Evolutionary conservation across 2,888 invertebrate genomes (phyloP).

Genomic region (Tetranychus piercei): DNA sequence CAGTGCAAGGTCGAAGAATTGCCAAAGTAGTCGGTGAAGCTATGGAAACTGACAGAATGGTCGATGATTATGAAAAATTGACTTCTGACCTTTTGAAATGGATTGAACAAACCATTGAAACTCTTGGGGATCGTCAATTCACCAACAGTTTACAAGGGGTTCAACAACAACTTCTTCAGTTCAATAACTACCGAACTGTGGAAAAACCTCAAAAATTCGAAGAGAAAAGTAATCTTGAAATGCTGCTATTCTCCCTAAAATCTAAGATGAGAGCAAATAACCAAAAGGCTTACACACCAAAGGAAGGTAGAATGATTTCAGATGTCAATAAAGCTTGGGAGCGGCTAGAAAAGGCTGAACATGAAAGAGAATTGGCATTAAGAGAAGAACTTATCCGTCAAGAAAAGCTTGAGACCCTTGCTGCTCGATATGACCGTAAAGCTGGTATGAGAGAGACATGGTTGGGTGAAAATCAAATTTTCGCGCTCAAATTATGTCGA

Average conservation of each 20-base stretch:
- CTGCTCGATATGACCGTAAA: conserved; percentile 88
- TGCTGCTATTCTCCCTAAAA: conserved; percentile 86
- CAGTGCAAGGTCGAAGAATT: conserved; percentile 93
- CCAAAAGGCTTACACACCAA: conserved; percentile 87
- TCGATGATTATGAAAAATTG: conserved; percentile 83
- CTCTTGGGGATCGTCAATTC: conserved; percentile 81
- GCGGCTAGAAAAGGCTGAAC: conserved; percentile 87
- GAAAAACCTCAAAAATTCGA: conserved; percentile 98
- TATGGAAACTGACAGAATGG: conserved; percentile 95
- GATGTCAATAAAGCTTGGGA: conserved; percentile 99
- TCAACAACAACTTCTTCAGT: conserved; percentile 79
- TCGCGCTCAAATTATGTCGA: too few species aligned
- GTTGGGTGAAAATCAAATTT: conserved; percentile 97
- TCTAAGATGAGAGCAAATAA: conserved; percentile 98
- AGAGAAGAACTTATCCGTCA: conserved; percentile 92
- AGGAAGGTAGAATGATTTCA: conserved; percentile 93
- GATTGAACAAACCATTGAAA: conserved; percentile 87
- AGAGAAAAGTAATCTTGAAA: conserved; percentile 95
- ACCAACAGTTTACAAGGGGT: conserved; percentile 89
- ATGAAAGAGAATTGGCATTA: conserved; percentile 86
- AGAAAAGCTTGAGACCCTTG: conserved; percentile 90
- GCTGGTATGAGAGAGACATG: conserved; percentile 99
- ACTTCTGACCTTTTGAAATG: conserved; percentile 85
- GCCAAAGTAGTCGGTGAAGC: conserved; percentile 94
- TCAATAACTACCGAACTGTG: conserved; percentile 89